Percentiles rank a stretch among this genome's conserved stretches.
phyloP scores from a whole-genome alignment of 2,113 vertebrate species.

The Sigmodon hispidus region DNA sequence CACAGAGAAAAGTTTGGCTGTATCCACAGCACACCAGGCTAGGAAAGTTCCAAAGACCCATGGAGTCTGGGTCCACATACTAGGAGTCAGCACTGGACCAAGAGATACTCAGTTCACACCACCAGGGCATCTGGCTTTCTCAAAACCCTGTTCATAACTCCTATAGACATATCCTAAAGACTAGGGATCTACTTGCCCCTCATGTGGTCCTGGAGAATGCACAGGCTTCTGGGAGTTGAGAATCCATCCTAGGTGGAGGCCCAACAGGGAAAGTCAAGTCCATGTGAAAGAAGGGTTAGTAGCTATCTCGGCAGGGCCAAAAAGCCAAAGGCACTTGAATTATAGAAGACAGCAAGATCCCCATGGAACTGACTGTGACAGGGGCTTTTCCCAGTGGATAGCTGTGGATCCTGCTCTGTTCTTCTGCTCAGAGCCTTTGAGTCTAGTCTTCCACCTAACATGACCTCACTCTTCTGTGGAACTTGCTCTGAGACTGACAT shows the following conservation, averaged over 20 bases:
- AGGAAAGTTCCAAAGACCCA: background rate
- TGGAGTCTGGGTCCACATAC: background rate
- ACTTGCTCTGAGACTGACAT: fast-evolving
- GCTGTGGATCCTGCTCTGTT: too few species aligned
- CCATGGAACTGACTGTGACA: background rate
- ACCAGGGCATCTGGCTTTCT: background rate
- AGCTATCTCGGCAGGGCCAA: background rate
- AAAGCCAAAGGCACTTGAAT: background rate
- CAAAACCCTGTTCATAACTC: background rate
- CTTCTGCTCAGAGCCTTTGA: fast-evolving
- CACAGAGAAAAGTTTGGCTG: fast-evolving
- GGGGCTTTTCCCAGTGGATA: background rate
- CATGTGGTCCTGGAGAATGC: background rate
- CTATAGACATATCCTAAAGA: too few species aligned
- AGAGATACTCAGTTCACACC: background rate
- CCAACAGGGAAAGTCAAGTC: background rate
- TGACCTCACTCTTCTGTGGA: fast-evolving
- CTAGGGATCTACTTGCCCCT: fast-evolving
- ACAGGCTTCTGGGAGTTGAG: background rate
- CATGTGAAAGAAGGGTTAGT: background rate
- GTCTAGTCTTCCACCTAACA: too few species aligned
- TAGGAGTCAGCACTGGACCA: background rate
- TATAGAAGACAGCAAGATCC: background rate
- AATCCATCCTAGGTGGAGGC: fast-evolving
- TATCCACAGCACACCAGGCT: fast-evolving